These are phyloP conservation scores for Drosophila austrosaltans DNA, from an alignment of 2,888 invertebrate genomes.

Conservation along the genomic window DNA sequence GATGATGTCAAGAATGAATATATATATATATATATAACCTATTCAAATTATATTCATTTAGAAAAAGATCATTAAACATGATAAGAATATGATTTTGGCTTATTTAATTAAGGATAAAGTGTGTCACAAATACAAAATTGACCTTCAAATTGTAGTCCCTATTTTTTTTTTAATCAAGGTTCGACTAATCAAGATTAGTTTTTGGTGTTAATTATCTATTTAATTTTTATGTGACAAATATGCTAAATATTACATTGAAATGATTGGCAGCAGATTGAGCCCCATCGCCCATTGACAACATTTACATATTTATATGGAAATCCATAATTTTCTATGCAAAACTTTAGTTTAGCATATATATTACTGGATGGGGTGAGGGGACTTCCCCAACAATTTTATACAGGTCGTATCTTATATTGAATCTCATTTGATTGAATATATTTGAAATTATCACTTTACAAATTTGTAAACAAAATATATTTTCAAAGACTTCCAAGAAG, in stretches of 20 bases:
- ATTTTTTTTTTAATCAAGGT: too few relatives aligned
- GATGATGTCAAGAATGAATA: not conserved
- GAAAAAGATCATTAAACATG: not conserved
- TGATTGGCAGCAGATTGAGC: not conserved
- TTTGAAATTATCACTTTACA: not conserved
- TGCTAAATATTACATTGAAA: too few relatives aligned
- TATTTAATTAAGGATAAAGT: not conserved
- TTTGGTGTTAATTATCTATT: too few relatives aligned
- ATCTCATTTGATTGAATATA: too few relatives aligned
- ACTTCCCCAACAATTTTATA: not conserved
- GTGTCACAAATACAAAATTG: not conserved
- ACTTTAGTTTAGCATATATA: not conserved
- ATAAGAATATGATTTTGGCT: not conserved
- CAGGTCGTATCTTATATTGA: not conserved
- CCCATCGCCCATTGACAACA: not conserved
- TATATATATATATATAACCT: not conserved
- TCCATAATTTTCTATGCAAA: not conserved
- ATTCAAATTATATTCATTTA: slow-evolving; percentile 6
- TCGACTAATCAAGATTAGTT: too few relatives aligned
- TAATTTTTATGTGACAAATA: too few relatives aligned
- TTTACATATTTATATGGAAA: not conserved
- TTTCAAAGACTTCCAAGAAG: not conserved
- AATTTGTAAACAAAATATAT: not conserved
- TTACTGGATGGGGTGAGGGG: not conserved
- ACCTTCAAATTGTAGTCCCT: not conserved